phyloP scores from a whole-genome alignment of 1,140 invertebrate species.

The Acyrthosiphon pisum region DNA sequence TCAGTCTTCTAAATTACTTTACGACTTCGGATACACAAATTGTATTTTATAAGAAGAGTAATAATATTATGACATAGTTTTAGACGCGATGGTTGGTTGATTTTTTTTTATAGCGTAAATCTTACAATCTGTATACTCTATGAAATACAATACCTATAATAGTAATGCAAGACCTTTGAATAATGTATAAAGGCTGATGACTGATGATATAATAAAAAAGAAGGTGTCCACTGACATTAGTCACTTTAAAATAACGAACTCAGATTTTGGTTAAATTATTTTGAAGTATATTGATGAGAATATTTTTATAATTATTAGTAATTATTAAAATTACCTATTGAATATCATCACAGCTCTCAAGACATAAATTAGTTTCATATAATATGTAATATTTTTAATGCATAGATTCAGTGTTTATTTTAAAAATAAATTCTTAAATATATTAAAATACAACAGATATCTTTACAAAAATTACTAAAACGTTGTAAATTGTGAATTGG shows the following conservation, averaged over 20 bases:
- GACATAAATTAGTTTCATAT: neutral
- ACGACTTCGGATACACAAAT: neutral
- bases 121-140: neutral
- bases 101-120: neutral
- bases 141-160: neutral
- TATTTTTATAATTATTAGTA: too few relatives aligned
- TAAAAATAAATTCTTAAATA: too few relatives aligned
- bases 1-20: neutral
- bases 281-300: neutral
- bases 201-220: too few relatives aligned
- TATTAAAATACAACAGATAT: too few relatives aligned
- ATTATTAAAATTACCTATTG: neutral
- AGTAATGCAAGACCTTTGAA: too few relatives aligned
- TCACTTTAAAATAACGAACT: neutral
- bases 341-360: neutral
- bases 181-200: too few relatives aligned
- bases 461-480: neutral
- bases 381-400: neutral
- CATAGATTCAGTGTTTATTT: neutral
- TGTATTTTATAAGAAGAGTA: neutral
- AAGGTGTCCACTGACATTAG: neutral
- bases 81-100: neutral
- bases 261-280: neutral
- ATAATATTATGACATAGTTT: neutral
- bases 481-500: neutral